phyloP scores from a whole-genome alignment of 2,888 invertebrate species.

The Entomobrya proxima region DNA sequence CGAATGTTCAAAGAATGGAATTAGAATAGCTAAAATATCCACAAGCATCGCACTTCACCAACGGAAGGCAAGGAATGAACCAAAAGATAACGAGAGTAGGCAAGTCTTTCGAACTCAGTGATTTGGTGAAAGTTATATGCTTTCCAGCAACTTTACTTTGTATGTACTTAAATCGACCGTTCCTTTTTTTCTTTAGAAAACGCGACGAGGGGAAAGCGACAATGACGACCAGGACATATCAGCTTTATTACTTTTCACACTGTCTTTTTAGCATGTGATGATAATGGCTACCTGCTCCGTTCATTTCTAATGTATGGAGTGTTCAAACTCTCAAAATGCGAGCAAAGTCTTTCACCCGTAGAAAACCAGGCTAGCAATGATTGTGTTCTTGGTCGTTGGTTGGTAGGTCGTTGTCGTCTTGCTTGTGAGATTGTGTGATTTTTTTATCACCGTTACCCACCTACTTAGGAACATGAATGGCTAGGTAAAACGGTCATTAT shows the following conservation, averaged over 20 bases:
- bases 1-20: no score
- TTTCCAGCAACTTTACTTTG: no score
- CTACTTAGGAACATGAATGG: neutral
- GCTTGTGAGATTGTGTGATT: neutral
- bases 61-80: no score
- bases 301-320: neutral
- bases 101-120: no score
- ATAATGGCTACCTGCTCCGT: neutral
- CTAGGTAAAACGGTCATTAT: neutral
- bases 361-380: no score
- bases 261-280: neutral
- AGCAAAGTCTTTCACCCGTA: neutral
- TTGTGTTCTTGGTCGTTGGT: neutral
- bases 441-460: neutral
- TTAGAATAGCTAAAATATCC: no score
- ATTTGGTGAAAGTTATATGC: no score
- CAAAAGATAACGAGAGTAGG: no score
- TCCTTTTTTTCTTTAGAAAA: neutral
- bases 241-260: slow-evolving; percentile 46
- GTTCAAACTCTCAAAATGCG: neutral
- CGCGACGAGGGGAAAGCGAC: neutral
- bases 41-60: no score
- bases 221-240: slow-evolving; percentile 23
- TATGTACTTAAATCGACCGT: no score
- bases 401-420: slow-evolving; percentile 2